These are phyloP conservation scores for Caenorhabditis macrosperma DNA, from an alignment of 2,888 invertebrate genomes.

Conservation along the genomic window DNA sequence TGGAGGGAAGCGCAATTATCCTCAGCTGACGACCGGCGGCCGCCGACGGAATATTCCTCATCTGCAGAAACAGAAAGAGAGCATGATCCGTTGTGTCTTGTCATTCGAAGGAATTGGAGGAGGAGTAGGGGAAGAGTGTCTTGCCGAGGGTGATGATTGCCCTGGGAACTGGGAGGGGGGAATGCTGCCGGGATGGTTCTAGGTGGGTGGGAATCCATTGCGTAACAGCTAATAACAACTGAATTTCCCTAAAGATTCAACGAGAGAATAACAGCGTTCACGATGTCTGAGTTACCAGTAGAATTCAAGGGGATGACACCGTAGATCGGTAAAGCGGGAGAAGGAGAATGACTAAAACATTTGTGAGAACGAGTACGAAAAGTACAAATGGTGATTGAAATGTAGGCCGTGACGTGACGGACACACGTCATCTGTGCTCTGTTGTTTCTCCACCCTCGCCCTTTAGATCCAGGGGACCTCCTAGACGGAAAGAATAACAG, in stretches of 20 bases:
- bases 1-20: conserved; percentile 36
- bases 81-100: conserved; percentile 3
- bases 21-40: neutral
- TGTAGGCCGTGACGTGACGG: conserved; percentile 21
- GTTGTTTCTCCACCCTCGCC: neutral
- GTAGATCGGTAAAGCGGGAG: too few relatives aligned
- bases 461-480: too few relatives aligned
- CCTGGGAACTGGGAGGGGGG: too few relatives aligned
- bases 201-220: too few relatives aligned
- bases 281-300: too few relatives aligned
- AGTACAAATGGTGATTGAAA: conserved; percentile 29
- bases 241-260: too few relatives aligned
- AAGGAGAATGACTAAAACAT: neutral
- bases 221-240: too few relatives aligned
- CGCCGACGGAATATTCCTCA: conserved; percentile 14
- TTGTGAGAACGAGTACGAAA: neutral
- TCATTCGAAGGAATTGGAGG: conserved; percentile 5
- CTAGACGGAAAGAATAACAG: too few relatives aligned
- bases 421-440: neutral
- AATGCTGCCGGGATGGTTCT: neutral
- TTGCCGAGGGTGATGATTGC: conserved; percentile 7
- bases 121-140: neutral
- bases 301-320: too few relatives aligned
- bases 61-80: conserved; percentile 1
- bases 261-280: too few relatives aligned